Evolutionary conservation across 2,797 vertebrate genomes (phyloP).

Genomic region (Rousettus madagascariensis): DNA sequence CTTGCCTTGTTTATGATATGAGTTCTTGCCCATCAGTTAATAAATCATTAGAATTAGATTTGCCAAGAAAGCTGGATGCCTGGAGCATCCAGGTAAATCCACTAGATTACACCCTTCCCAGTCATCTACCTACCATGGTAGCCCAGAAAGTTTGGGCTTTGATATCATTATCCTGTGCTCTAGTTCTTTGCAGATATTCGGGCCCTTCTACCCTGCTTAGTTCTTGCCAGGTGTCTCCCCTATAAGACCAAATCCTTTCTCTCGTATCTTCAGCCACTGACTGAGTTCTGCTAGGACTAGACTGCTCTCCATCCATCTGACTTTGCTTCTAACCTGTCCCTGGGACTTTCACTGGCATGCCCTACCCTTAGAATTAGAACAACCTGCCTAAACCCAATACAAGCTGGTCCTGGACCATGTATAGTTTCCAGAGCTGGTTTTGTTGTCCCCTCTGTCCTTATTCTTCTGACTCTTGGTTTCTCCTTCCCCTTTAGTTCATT

Average conservation of each 20-base stretch:
- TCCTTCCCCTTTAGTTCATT: neutral
- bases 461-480: neutral
- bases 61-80: neutral
- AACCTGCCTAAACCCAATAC: neutral
- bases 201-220: neutral
- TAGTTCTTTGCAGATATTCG: neutral
- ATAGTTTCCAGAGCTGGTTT: neutral
- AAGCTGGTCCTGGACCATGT: neutral
- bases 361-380: neutral
- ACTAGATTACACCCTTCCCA: neutral
- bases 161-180: neutral
- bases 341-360: fast-evolving
- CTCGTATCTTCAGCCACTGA: neutral
- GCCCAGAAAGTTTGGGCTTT: neutral
- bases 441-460: neutral
- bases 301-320: neutral
- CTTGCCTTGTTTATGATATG: neutral
- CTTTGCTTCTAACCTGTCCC: neutral
- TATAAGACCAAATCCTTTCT: neutral
- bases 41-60: neutral
- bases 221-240: neutral
- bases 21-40: neutral
- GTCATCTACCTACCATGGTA: neutral
- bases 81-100: neutral
- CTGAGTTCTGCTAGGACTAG: neutral